phyloP scores from a whole-genome alignment of 2,888 invertebrate genomes.

The Torymus texanus region DNA sequence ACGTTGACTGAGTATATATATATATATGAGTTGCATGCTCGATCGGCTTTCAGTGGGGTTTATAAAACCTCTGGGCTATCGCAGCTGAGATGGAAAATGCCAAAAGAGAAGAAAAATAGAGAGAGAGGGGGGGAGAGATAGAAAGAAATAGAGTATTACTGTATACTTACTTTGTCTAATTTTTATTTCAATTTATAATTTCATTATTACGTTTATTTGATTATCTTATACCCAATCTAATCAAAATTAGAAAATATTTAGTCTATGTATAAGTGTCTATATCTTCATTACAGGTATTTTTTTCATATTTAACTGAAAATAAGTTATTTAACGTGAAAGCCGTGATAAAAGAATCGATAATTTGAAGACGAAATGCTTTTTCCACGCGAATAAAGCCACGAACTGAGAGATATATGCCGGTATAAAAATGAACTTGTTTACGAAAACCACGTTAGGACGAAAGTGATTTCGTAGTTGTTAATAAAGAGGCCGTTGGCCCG shows the following conservation, averaged over 20 bases:
- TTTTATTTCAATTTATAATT: no score
- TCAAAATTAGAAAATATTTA: no score
- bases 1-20: neutral
- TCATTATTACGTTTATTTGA: no score
- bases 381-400: neutral
- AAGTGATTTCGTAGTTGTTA: constrained; percentile 57
- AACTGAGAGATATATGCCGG: neutral
- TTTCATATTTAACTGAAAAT: no score
- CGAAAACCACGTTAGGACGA: constrained; percentile 36
- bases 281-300: no score
- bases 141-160: no score
- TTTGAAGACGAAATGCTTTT: constrained; percentile 13
- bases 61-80: constrained; percentile 41
- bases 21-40: neutral
- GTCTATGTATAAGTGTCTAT: no score
- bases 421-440: constrained; percentile 16
- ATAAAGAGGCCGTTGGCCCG: constrained; percentile 62
- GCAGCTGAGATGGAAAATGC: constrained; percentile 46
- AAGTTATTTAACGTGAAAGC: no score
- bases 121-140: no score
- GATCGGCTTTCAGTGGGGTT: constrained; percentile 37
- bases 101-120: constrained; percentile 19
- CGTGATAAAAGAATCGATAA: neutral
- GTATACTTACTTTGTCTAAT: no score
- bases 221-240: no score